Evolutionary conservation across 2,797 vertebrate species (phyloP), one percentile per base, ranked within the genome.

Genomic region (Sebastes oblongus): DNA sequence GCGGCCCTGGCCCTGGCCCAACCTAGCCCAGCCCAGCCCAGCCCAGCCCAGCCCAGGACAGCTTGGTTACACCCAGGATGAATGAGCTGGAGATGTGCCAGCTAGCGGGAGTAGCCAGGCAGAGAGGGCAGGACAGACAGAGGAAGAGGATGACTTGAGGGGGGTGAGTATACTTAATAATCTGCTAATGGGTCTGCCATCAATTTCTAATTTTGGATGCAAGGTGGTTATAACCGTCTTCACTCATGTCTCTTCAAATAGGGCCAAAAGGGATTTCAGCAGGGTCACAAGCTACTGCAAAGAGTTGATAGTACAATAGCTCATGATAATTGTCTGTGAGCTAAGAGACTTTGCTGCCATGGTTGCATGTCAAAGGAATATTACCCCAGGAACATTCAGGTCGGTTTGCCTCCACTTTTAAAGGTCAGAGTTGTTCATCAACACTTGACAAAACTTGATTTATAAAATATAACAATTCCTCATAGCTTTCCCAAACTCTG

Each of bases 11-110:
- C 42, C 24, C 24, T 24, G 24, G 24, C 24, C 24, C 24, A 24
- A 24, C 24, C 24, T 2, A 24, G 24, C 24, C 50, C 24, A 24
- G 55, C 66, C 50, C 24, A 24, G 55, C 66, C 72, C 24, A 24
- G 60, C 64, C 72, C 66, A 62, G 75, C 34, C 72, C 66, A 62
- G 76, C 69, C 81, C 60, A 13, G 34, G 34, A 94, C 90, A 94
- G 93, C 90, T 91, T 92, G 92, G 92, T 92, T 93, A 89, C 83
- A 88, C 88, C 86, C 82, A 87, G 88, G 83, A 94, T 88, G 85
- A 94, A 92, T 25, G 83, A 94, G 83, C 83, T 94, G 94, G 93
- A 93, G 75, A 22, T 58, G 67, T 70, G 88, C 91, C 93, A 92
- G 82, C 69, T 66, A 81, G 68, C 27, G 3, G 75, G 81, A 83